phyloP scores from a whole-genome alignment of 1,140 invertebrate genomes.

The Tetranychus cinnabarinus region DNA sequence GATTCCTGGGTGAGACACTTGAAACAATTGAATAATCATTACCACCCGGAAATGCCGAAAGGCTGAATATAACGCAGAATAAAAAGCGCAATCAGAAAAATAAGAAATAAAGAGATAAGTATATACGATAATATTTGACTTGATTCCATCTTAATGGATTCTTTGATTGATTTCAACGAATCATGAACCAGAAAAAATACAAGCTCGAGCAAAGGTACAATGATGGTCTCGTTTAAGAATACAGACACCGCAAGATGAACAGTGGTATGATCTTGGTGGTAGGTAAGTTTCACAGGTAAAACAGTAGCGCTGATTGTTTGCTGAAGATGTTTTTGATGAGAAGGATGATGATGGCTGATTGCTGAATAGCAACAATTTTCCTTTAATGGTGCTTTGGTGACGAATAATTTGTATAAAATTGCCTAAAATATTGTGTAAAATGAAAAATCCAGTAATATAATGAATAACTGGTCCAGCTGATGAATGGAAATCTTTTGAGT shows the following conservation, averaged over 20 bases:
- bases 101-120: too few relatives aligned
- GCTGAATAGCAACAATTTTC: conserved; percentile 15
- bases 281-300: conserved; percentile 42
- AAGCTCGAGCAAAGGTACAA: conserved; percentile 68
- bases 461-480: conserved; percentile 33
- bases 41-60: too few relatives aligned
- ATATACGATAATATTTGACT: too few relatives aligned
- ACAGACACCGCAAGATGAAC: conserved; percentile 47
- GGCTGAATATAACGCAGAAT: too few relatives aligned
- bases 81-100: too few relatives aligned
- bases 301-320: conserved; percentile 48
- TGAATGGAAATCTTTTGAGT: conserved; percentile 19
- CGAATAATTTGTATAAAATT: conserved; percentile 47
- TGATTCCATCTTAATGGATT: too few relatives aligned
- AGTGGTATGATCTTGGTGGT: conserved; percentile 78
- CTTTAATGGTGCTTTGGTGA: conserved; percentile 39
- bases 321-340: conserved; percentile 1
- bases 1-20: too few relatives aligned
- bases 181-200: conserved; percentile 26
- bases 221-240: conserved; percentile 83
- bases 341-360: neutral
- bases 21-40: too few relatives aligned
- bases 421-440: conserved; percentile 44
- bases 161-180: too few relatives aligned
- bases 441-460: conserved; percentile 21